phyloP scores from a whole-genome alignment of 2,888 invertebrate genomes.

The Nowickia ferox region DNA sequence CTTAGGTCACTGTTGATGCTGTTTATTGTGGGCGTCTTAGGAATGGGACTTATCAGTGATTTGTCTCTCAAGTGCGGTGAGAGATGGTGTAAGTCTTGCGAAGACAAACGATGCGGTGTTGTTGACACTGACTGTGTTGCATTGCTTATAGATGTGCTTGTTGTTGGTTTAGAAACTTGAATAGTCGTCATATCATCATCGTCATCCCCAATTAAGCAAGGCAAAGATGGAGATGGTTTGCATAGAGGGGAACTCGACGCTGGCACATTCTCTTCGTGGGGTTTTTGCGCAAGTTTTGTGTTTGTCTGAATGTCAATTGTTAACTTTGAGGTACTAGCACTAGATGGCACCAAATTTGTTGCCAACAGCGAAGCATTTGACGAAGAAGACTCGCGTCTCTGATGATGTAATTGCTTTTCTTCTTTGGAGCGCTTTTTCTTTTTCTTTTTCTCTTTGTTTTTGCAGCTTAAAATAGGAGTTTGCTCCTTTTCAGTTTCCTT shows the following conservation, averaged over 20 bases:
- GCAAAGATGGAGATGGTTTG: conserved; percentile 86
- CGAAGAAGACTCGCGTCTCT: conserved; percentile 76
- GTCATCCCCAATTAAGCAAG: conserved; percentile 87
- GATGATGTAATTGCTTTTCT: conserved; percentile 88
- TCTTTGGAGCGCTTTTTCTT: conserved; percentile 93
- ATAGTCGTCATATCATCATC: conserved; percentile 80
- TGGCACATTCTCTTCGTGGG: conserved; percentile 77
- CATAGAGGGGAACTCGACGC: conserved; percentile 79
- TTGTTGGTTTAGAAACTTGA: conserved; percentile 51
- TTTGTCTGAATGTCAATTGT: conserved; percentile 79
- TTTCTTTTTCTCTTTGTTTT: conserved; percentile 91
- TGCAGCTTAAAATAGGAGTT: conserved; percentile 63
- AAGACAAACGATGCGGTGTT: conserved; percentile 71
- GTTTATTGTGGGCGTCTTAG: conserved; percentile 84
- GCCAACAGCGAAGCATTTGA: conserved; percentile 69
- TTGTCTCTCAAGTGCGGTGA: conserved; percentile 81
- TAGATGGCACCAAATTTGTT: conserved; percentile 4
- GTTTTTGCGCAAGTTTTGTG: conserved; percentile 73
- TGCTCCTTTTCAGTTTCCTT: conserved; percentile 67
- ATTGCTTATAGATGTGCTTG: conserved; percentile 67
- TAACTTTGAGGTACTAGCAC: conserved; percentile 75
- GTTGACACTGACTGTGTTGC: conserved; percentile 41
- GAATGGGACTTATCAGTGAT: conserved; percentile 84
- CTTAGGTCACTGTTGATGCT: conserved; percentile 73
- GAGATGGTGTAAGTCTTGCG: conserved; percentile 75